These are phyloP conservation scores for Arctocebus calabarensis DNA, from an alignment of 2,797 vertebrate species.

Conservation along the genomic window DNA sequence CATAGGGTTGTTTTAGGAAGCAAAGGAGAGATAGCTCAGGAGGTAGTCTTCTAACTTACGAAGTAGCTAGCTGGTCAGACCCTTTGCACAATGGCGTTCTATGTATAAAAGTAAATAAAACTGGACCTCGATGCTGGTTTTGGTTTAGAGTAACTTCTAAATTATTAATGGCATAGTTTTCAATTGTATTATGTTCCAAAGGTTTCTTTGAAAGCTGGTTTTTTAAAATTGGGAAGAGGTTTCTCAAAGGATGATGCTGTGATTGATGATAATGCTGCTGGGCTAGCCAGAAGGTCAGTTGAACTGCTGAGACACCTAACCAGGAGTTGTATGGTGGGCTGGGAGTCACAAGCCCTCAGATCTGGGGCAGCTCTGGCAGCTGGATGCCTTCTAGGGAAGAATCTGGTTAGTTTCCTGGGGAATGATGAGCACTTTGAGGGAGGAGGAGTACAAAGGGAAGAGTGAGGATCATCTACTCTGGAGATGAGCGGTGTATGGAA, in stretches of 20 bases:
- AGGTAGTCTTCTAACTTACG: background rate
- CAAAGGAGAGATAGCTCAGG: background rate
- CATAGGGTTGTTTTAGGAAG: background rate
- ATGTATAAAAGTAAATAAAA: background rate
- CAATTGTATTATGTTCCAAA: background rate
- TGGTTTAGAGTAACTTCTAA: background rate
- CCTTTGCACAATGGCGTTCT: background rate
- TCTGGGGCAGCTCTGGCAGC: background rate
- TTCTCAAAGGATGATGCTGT: background rate
- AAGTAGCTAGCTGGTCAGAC: background rate
- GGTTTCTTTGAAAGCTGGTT: conserved; percentile 46
- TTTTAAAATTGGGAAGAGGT: background rate
- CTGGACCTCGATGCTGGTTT: background rate
- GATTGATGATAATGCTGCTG: background rate
- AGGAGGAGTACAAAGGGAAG: background rate
- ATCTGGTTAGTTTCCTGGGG: background rate
- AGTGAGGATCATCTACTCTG: background rate
- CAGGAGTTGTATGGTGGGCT: background rate
- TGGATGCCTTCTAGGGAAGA: background rate
- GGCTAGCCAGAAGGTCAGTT: background rate
- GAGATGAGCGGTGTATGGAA: background rate
- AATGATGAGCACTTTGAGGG: background rate
- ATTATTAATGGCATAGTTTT: background rate
- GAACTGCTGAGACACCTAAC: background rate
- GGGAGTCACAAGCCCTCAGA: background rate